These are phyloP conservation scores for Girardinus metallicus DNA, from an alignment of 2,797 vertebrate genomes.

Conservation along the genomic window DNA sequence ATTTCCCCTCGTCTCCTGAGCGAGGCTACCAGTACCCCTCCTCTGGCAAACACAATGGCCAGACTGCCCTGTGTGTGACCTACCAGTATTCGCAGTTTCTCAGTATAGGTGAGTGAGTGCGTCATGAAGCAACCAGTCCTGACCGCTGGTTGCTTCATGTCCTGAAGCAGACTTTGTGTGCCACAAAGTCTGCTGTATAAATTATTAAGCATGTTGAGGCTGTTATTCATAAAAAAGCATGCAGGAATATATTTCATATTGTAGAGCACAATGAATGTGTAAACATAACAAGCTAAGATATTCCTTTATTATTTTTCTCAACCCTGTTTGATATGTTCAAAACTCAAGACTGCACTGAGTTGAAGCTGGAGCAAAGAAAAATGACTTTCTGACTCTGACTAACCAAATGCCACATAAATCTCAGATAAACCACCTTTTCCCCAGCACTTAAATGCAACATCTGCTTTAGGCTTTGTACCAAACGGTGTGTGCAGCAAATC, in stretches of 20 bases:
- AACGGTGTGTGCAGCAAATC: not conserved
- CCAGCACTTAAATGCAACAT: not conserved
- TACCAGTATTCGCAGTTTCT: slow-evolving; percentile 86
- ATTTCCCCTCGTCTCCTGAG: slow-evolving; percentile 88
- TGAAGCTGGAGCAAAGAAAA: not conserved
- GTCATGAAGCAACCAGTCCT: slow-evolving; percentile 12
- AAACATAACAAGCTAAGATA: not conserved
- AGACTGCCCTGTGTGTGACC: slow-evolving; percentile 88
- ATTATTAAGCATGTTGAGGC: not conserved
- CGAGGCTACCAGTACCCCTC: slow-evolving; percentile 87
- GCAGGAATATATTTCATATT: not conserved
- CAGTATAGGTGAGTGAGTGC: slow-evolving; percentile 83
- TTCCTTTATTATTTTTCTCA: not conserved
- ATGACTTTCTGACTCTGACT: too few species aligned
- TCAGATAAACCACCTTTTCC: not conserved
- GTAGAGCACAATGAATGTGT: not conserved
- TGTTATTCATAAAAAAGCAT: not conserved
- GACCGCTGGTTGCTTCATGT: too few species aligned
- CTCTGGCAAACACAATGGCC: slow-evolving; percentile 84
- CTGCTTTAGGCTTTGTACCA: not conserved
- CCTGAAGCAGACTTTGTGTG: too few species aligned
- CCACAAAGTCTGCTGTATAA: not conserved
- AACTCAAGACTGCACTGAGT: not conserved
- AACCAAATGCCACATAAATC: not conserved
- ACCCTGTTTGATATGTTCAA: not conserved